Conservation (phyloP, 1,140 invertebrate species). For the Elymnias hypermnestra region DNA sequence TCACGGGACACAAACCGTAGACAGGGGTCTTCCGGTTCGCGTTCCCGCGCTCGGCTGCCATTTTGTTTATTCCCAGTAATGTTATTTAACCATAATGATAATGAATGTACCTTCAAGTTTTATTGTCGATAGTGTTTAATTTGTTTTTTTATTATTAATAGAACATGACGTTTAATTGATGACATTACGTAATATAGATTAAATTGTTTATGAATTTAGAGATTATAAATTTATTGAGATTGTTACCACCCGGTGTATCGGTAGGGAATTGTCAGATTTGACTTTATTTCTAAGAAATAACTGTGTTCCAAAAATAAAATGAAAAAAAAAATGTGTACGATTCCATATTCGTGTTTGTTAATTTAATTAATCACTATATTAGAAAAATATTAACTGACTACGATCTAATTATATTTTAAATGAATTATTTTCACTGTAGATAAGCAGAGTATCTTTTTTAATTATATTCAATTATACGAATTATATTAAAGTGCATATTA, state of each 20-base stretch:
- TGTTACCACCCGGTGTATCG: constrained; percentile 68
- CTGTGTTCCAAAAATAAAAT: constrained; percentile 45
- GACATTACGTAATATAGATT: constrained; percentile 66
- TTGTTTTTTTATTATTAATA: constrained; percentile 54
- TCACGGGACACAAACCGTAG: not conserved
- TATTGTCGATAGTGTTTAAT: constrained; percentile 33
- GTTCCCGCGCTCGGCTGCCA: constrained; percentile 6
- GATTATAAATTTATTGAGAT: constrained; percentile 69
- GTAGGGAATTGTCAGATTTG: constrained; percentile 43
- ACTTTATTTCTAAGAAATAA: constrained; percentile 40
- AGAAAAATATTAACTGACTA: constrained; percentile 58
- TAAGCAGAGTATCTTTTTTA: constrained; percentile 56
- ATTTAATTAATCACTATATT: constrained; percentile 56
- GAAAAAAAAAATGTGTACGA: constrained; percentile 33
- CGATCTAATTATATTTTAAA: constrained; percentile 55
- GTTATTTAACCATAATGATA: constrained; percentile 12
- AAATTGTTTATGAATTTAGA: constrained; percentile 70
- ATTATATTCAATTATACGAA: constrained; percentile 54
- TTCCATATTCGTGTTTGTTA: constrained; percentile 57
- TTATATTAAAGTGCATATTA: constrained; percentile 52
- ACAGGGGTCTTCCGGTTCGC: not conserved
- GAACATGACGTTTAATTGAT: constrained; percentile 62
- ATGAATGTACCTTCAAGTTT: constrained; percentile 41
- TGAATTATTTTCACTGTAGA: constrained; percentile 52
- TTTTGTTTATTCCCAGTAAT: constrained; percentile 9